Evolutionary conservation across 2,797 vertebrate species (phyloP).

Genomic region (Pantherophis alleghaniensis): DNA sequence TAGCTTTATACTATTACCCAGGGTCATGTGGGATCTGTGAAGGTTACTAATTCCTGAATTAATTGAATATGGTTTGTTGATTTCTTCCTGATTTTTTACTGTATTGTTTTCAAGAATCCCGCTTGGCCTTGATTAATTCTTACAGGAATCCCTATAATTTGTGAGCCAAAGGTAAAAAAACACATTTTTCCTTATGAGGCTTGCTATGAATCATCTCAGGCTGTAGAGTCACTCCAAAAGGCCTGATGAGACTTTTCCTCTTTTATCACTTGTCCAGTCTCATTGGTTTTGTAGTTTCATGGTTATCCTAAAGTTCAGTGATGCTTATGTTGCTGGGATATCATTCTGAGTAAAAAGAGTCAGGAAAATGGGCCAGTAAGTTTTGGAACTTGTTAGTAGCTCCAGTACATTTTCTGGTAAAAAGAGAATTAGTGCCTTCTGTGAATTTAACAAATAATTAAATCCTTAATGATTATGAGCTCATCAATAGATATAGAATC

Average conservation of each 20-base stretch:
- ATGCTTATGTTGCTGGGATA: background rate
- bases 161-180: background rate
- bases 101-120: conserved; percentile 1
- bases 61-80: background rate
- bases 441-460: background rate
- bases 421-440: background rate
- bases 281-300: background rate
- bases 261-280: background rate
- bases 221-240: background rate
- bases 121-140: background rate
- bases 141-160: background rate
- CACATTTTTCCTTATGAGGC: background rate
- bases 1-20: background rate
- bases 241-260: background rate
- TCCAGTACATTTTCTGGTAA: background rate
- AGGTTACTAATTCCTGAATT: background rate
- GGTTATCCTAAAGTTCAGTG: background rate
- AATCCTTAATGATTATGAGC: background rate
- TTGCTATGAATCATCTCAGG: background rate
- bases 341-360: background rate
- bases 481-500: background rate
- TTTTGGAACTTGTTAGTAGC: background rate
- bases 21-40: background rate
- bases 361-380: background rate
- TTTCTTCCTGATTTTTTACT: background rate